A percentile compares a stretch with the other conserved stretches of the same genome.
Conservation (phyloP, 2,888 invertebrate genomes). For the Lithophane leautieri region DNA sequence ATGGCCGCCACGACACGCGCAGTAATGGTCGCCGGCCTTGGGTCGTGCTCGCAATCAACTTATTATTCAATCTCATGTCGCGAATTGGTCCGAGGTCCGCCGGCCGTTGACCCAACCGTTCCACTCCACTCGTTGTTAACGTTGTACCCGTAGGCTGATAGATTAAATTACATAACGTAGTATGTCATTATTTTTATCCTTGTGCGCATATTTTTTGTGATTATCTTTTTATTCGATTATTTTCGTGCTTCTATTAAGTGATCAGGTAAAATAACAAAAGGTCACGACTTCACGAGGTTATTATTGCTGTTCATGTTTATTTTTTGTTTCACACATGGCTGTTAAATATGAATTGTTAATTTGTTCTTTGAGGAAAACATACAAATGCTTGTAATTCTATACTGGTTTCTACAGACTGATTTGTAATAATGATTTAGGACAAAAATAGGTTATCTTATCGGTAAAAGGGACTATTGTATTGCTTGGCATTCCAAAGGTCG, state of each 20-base stretch:
- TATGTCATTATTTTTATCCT: constrained; percentile 61
- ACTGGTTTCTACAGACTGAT: neutral
- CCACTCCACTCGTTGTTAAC: constrained; percentile 78
- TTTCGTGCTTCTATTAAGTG: constrained; percentile 15
- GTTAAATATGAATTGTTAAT: constrained; percentile 8
- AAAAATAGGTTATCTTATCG: constrained; percentile 27
- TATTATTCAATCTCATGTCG: constrained; percentile 91
- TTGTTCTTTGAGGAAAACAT: constrained; percentile 5
- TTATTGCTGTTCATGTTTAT: constrained; percentile 8
- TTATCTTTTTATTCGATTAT: constrained; percentile 34
- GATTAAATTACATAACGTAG: constrained; percentile 68
- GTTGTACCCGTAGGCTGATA: constrained; percentile 69
- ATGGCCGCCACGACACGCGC: constrained; percentile 83
- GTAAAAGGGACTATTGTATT: constrained; percentile 50
- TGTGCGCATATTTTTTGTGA: constrained; percentile 27
- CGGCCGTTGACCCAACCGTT: constrained; percentile 84
- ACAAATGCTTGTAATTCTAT: neutral
- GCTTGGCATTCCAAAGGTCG: constrained; percentile 79
- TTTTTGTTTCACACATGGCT: constrained; percentile 19
- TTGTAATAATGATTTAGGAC: constrained; percentile 1
- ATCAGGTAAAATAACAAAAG: constrained; percentile 32
- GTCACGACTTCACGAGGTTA: constrained; percentile 10
- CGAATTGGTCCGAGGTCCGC: constrained; percentile 89
- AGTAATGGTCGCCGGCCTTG: constrained; percentile 88
- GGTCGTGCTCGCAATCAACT: constrained; percentile 87